Evolutionary conservation across 2,888 invertebrate genomes (phyloP), one percentile per base, ranked within the genome.

Genomic region (Trichacis sp.): DNA sequence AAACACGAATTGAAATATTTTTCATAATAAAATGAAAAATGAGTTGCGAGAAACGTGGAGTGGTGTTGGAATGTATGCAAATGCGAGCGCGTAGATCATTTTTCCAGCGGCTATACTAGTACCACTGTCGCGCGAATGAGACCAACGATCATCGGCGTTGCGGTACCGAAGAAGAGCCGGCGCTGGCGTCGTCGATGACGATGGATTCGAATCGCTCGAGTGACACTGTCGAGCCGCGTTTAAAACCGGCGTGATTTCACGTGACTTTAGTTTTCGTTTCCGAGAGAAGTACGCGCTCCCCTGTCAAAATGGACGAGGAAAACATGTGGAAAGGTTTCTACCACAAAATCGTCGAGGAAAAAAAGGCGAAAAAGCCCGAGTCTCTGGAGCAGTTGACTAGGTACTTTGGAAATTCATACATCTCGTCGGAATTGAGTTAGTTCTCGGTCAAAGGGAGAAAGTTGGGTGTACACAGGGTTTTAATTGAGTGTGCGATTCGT

Each of bases 321-420:
- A 86, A 88, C 9, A 92, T 93, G 92, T 93, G 93, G 92, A 92
- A 89, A 84, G 88, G 88, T 63, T 90, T 92, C 77, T 93, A 91
- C 76, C 75, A 82, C 4, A 81, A 81, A 68, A 76, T 84, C 24
- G 73, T 79, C 4, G 77, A 74, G 57, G 89, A 90, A 54, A 90
- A 89, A 77, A 81, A 91, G 64, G 88, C 89, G 72, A 88, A 89
- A 62, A n/a, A n/a, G n/a, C n/a, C n/a, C n/a, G n/a, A n/a, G n/a
- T n/a, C n/a, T n/a, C 30, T 40, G 15, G 59, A 68, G 3, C 58
- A 68, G 38, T 48, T 46, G 18, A 47, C 56, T 24, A 68, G 64
- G 68, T 68, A 68, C 59, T 45, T 33, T 24, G 30, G 12, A 36
- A 11, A 6, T 36, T 36, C 4, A 36, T 6, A 12, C 12, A 36